Conservation (phyloP, 2,113 vertebrate genomes). For the Heloderma charlesbogerti region DNA sequence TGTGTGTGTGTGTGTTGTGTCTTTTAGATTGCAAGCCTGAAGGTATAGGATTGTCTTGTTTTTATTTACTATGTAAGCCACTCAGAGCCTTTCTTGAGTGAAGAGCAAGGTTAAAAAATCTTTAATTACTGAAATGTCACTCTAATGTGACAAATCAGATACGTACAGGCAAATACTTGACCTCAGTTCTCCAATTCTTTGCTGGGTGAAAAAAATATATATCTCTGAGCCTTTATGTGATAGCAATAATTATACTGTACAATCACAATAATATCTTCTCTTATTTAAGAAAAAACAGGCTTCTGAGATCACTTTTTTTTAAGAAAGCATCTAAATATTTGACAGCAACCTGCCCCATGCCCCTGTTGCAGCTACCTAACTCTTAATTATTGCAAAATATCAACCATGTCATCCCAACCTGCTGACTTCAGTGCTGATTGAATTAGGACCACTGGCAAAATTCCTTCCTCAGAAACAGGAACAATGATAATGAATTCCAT, state of each 20-base stretch:
- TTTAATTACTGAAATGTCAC: background rate
- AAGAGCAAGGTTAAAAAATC: background rate
- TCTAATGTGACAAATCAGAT: background rate
- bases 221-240: background rate
- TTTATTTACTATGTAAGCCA: background rate
- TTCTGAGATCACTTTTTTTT: background rate
- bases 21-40: background rate
- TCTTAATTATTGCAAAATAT: slow-evolving; percentile 21
- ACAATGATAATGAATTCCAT: slow-evolving; percentile 11
- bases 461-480: background rate
- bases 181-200: background rate
- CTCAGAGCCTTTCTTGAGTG: background rate
- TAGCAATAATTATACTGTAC: background rate
- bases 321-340: slow-evolving; percentile 14
- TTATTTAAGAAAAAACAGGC: slow-evolving; percentile 1
- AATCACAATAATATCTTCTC: background rate
- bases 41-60: background rate
- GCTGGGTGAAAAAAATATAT: background rate
- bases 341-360: slow-evolving; percentile 7
- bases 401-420: slow-evolving; percentile 14
- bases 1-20: no score
- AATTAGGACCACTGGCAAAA: slow-evolving; percentile 9
- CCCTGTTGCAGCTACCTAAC: background rate
- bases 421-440: slow-evolving; percentile 31
- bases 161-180: background rate